Base-by-base conservation (phyloP, 2,797 vertebrate genomes). In the Premnoplex brunnescens region DNA sequence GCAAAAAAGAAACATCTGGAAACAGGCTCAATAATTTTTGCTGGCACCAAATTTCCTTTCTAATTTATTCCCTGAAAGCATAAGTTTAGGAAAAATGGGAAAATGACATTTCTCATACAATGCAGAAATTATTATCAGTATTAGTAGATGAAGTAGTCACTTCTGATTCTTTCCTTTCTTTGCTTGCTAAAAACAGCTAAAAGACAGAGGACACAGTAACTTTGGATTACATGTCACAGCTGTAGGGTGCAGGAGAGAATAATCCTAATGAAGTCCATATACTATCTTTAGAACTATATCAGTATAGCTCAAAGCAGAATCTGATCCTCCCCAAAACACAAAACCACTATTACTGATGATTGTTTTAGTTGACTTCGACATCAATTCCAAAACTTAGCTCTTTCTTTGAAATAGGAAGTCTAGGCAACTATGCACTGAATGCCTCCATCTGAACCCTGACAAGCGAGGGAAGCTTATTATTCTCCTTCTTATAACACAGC, bases 331-430 rank as follows among this genome's bases (percentile, higher is more conserved):
- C 16, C 9, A 10, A 52, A 96, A 72, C 34, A 77, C 71, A 88
- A 89, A 69, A 67, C 17, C 67, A 21, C 76, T 91, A 91, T 90
- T 81, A 77, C 72, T 84, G 67, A 89, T 85, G 58, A 72, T 51
- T 91, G 54, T 37, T 81, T 87, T 18, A 76, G 80, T 43, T 95
- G 81, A 95, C 66, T 91, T 80, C 1, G 1, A 22, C 62, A 68
- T 64, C 41, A 88, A 62, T 85, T 92, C 48, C 77, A 93, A 86
- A 87, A 88, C 55, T 80, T 63, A 30, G 32, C 63, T 71, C 17
- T 62, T 73, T 71, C 69, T 91, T 69, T 88, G 46, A 88, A 72
- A 78, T 34, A 84, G 75, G 48, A 95, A 95, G 89, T 75, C 83
- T 48, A 86, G 36, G 52, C 86, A 94, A 91, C 39, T 19, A 58